Conservation (phyloP, 2,888 invertebrate species). For the Kryphioiulus occultus region DNA sequence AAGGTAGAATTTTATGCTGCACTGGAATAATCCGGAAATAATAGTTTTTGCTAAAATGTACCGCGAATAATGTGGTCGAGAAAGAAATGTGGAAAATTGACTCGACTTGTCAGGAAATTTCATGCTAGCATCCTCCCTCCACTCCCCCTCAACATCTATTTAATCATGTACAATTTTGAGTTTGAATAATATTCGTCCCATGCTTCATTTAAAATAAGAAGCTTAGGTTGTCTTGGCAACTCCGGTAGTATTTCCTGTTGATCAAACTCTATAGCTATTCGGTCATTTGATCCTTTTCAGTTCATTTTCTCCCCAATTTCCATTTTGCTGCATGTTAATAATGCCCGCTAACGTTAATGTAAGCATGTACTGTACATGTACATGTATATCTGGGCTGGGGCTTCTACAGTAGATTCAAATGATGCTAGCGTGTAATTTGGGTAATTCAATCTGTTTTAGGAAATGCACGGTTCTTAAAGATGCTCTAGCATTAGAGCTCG, state of each 20-base stretch:
- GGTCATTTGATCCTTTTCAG: slow-evolving; percentile 7
- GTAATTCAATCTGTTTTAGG: slow-evolving; percentile 40
- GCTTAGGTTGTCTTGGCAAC: slow-evolving; percentile 44
- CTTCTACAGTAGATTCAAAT: background rate
- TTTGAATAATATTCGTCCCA: slow-evolving; percentile 28
- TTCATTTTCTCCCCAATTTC: background rate
- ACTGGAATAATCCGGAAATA: background rate
- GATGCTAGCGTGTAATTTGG: slow-evolving; percentile 3
- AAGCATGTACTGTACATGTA: background rate
- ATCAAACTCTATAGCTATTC: slow-evolving; percentile 12
- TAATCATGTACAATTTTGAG: slow-evolving; percentile 24
- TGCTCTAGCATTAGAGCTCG: background rate
- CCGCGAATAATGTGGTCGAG: background rate
- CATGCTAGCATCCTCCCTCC: background rate
- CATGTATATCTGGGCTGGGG: too few relatives aligned
- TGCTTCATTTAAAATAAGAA: slow-evolving; percentile 16
- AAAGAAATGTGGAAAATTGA: slow-evolving; percentile 14
- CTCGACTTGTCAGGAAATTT: background rate
- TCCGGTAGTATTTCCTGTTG: slow-evolving; percentile 31
- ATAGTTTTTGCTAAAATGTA: background rate
- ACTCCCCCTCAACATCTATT: slow-evolving; percentile 33
- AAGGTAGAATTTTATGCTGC: background rate
- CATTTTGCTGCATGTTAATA: slow-evolving; percentile 17
- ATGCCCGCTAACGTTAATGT: slow-evolving; percentile 20
- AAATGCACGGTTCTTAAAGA: slow-evolving; percentile 28